These are phyloP conservation scores for Oryctolagus cuniculus DNA, from an alignment of 2,113 vertebrate species.

Conservation along the genomic window mOryCun1.1 NC_091438.1:138177501-138178000, in stretches of 20 bases:
- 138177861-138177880: slow-evolving; percentile 26
- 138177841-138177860: not conserved
- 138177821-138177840: not conserved
- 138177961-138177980: not conserved
- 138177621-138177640: not conserved
- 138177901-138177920: not conserved
- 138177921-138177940: not conserved
- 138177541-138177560: not conserved
- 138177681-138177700: not conserved
- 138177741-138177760: not conserved
- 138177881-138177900: not conserved
- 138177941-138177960: not conserved
- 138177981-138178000: not conserved
- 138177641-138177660: not conserved
- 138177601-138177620: not conserved
- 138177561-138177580: no score
- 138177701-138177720: not conserved
- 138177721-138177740: not conserved
- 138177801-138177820: not conserved
- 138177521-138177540: not conserved
- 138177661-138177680: not conserved
- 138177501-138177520: not conserved
- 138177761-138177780: not conserved
- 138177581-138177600: not conserved
- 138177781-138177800: not conserved